A percentile compares a stretch with the other conserved stretches of the same genome.
phyloP scores from a whole-genome alignment of 30 jellyfish, hydroid and myxozoan species.

The Aurelia aurita region DNA sequence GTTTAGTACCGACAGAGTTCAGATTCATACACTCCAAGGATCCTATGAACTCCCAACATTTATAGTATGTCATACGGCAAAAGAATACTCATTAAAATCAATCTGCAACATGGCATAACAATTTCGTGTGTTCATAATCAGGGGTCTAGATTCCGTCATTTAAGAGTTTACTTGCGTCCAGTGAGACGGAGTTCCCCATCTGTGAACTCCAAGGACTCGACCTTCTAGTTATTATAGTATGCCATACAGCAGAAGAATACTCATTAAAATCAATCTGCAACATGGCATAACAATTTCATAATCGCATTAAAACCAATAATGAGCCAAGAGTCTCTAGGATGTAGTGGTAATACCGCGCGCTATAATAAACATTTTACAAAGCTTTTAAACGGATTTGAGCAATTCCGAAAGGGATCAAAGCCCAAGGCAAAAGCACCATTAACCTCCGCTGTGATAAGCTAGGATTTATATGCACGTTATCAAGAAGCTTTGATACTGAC shows the following conservation, averaged over 20 bases:
- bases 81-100: too few species aligned
- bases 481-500: slow-evolving; percentile 6
- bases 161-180: too few species aligned
- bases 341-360: slow-evolving; percentile 14
- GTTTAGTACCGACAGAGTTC: too few species aligned
- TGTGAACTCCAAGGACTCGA: too few species aligned
- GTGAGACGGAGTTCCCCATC: too few species aligned
- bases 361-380: not conserved
- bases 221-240: too few species aligned
- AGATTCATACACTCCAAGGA: too few species aligned
- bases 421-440: slow-evolving; percentile 3
- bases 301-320: slow-evolving; percentile 19
- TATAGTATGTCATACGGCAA: too few species aligned
- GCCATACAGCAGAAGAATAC: not conserved
- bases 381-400: slow-evolving; percentile 11
- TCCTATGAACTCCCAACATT: too few species aligned
- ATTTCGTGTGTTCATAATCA: too few species aligned
- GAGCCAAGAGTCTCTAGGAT: slow-evolving; percentile 24
- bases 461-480: not conserved
- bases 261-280: not conserved
- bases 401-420: slow-evolving; percentile 25
- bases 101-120: too few species aligned
- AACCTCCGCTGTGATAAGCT: slow-evolving; percentile 2
- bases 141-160: too few species aligned
- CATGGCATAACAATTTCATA: not conserved